Percentiles rank a stretch among this genome's conserved stretches.
phyloP scores from a whole-genome alignment of 2,113 vertebrate genomes.

The Thunnus maccoyii region DNA sequence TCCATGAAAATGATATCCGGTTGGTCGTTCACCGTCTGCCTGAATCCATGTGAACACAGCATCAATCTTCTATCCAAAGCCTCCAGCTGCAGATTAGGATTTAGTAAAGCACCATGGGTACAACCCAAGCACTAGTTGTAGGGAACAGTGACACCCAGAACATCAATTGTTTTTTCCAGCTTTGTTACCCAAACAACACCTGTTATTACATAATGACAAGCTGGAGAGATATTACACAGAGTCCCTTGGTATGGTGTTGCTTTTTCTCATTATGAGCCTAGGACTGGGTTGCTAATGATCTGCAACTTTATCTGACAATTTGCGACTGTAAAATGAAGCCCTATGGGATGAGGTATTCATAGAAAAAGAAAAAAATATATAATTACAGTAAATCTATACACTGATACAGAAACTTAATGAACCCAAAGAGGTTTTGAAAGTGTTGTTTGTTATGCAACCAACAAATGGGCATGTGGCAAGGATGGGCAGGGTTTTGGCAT shows the following conservation, averaged over 20 bases:
- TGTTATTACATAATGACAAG: constrained; percentile 43
- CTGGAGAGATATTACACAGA: constrained; percentile 13
- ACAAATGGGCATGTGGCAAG: too few relatives aligned
- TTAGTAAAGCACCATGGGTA: constrained; percentile 26
- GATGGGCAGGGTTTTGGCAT: too few relatives aligned
- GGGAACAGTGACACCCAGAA: constrained; percentile 17
- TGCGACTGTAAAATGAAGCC: not conserved
- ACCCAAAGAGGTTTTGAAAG: too few relatives aligned
- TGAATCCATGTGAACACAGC: too few relatives aligned
- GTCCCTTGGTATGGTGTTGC: not conserved
- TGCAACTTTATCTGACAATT: not conserved
- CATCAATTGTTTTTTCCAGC: constrained; percentile 13
- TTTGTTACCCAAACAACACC: constrained; percentile 46
- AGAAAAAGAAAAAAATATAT: too few relatives aligned
- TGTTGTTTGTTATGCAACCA: too few relatives aligned
- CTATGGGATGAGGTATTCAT: not conserved
- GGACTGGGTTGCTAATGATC: not conserved
- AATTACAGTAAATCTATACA: too few relatives aligned
- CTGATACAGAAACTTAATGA: too few relatives aligned
- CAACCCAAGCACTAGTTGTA: constrained; percentile 9
- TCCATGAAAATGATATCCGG: too few relatives aligned
- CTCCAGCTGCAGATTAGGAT: constrained; percentile 50
- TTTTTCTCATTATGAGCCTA: constrained; percentile 3
- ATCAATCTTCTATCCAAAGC: constrained; percentile 31
- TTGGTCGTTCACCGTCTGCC: too few relatives aligned